Percentiles rank a stretch among this genome's conserved stretches.
phyloP scores from a whole-genome alignment of 1,140 invertebrate genomes.

The Drosophila erecta region DNA sequence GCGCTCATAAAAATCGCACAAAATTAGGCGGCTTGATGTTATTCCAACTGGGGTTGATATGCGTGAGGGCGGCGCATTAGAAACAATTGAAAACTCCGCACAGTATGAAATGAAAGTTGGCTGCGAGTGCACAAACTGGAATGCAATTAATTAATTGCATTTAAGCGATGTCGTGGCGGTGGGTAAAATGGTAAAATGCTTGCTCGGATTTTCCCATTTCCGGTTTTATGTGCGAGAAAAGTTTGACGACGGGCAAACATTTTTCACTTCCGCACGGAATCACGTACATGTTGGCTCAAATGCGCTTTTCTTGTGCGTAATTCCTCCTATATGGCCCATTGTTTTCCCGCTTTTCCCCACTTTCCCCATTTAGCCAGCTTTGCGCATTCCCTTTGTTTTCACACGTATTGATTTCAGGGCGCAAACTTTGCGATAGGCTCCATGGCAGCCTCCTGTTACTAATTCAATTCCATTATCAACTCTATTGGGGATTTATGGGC shows the following conservation, averaged over 20 bases:
- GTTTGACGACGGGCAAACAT: slow-evolving; percentile 36
- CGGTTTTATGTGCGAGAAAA: slow-evolving; percentile 26
- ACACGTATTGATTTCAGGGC: slow-evolving; percentile 43
- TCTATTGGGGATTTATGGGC: slow-evolving; percentile 26
- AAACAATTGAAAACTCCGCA: slow-evolving; percentile 31
- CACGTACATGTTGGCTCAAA: slow-evolving; percentile 54
- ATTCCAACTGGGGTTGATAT: not conserved
- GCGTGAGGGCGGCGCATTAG: slow-evolving; percentile 61
- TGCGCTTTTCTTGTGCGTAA: slow-evolving; percentile 52
- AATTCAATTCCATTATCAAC: slow-evolving; percentile 43
- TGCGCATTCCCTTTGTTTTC: slow-evolving; percentile 3
- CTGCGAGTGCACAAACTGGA: slow-evolving; percentile 34
- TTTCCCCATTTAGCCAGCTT: not conserved
- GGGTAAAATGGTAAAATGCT: not conserved
- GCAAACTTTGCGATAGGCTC: slow-evolving; percentile 23
- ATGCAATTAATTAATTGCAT: slow-evolving; percentile 71
- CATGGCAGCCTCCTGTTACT: slow-evolving; percentile 28
- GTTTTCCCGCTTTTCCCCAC: slow-evolving; percentile 10
- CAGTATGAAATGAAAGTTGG: slow-evolving; percentile 32
- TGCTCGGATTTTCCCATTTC: slow-evolving; percentile 32
- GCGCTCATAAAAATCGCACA: slow-evolving; percentile 65
- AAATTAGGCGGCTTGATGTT: slow-evolving; percentile 27
- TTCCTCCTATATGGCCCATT: slow-evolving; percentile 37
- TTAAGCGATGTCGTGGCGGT: slow-evolving; percentile 26
- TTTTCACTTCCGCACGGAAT: slow-evolving; percentile 58